Percentiles rank a stretch among this genome's conserved stretches.
Conservation (phyloP, 2,888 invertebrate genomes). For the Erannis defoliaria region DNA sequence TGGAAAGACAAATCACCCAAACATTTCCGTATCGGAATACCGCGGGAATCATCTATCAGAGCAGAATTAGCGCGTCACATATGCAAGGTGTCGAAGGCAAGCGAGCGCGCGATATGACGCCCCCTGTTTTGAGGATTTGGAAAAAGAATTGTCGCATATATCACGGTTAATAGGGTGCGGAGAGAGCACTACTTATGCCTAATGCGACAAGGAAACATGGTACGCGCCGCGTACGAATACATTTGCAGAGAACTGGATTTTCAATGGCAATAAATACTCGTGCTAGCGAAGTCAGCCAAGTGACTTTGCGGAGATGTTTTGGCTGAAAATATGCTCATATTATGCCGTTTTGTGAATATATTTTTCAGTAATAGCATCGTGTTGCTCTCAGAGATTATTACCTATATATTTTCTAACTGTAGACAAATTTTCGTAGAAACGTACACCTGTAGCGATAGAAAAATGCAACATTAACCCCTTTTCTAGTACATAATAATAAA, state of each 20-base stretch:
- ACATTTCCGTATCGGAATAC: slow-evolving; percentile 65
- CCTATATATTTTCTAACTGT: slow-evolving; percentile 3
- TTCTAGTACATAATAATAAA: slow-evolving; percentile 76
- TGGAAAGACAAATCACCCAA: slow-evolving; percentile 59
- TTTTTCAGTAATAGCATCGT: slow-evolving; percentile 7
- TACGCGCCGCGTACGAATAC: slow-evolving; percentile 75
- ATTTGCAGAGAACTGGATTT: slow-evolving; percentile 76
- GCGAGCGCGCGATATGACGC: slow-evolving; percentile 76
- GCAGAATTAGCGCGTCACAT: slow-evolving; percentile 76
- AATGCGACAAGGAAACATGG: slow-evolving; percentile 86
- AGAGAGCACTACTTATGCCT: slow-evolving; percentile 86
- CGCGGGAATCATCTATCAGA: slow-evolving; percentile 77
- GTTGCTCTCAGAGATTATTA: neutral
- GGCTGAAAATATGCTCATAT: slow-evolving; percentile 57
- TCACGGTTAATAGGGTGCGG: slow-evolving; percentile 85
- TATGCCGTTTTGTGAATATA: slow-evolving; percentile 43
- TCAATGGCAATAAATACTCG: slow-evolving; percentile 80
- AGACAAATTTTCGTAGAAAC: slow-evolving; percentile 24
- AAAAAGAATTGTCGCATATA: slow-evolving; percentile 85
- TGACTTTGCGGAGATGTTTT: slow-evolving; percentile 47
- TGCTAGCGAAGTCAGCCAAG: slow-evolving; percentile 58
- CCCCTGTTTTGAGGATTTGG: slow-evolving; percentile 79
- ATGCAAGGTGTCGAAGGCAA: slow-evolving; percentile 69
- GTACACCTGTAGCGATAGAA: slow-evolving; percentile 64
- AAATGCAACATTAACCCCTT: slow-evolving; percentile 78